A percentile compares a stretch with the other conserved stretches of the same genome.
Conservation (phyloP, 2,888 invertebrate genomes). For the Tipula helvola region DNA sequence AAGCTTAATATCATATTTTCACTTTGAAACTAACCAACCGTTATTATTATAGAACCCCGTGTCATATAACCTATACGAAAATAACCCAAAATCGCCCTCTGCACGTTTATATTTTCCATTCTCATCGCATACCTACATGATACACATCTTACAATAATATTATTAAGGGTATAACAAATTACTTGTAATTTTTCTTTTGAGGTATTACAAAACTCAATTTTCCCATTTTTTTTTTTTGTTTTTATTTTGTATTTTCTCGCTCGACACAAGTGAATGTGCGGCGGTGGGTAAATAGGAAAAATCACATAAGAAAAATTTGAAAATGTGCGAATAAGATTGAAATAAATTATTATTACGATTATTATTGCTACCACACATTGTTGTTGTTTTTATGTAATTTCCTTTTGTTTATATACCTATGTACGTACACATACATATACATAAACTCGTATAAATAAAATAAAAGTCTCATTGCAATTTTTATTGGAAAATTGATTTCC, state of each 20-base stretch:
- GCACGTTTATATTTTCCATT: not conserved
- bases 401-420: not conserved
- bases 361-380: slow-evolving; percentile 4
- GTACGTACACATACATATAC: not conserved
- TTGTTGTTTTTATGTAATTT: not conserved
- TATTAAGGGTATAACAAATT: slow-evolving; percentile 4
- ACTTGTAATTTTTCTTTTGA: not conserved
- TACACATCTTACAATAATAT: not conserved
- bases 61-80: not conserved
- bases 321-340: not conserved
- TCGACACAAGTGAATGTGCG: not conserved
- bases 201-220: slow-evolving; percentile 4
- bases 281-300: not conserved
- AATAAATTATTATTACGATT: not conserved
- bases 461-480: not conserved
- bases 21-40: not conserved
- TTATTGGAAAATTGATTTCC: not conserved
- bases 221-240: not conserved
- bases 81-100: not conserved
- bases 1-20: not conserved
- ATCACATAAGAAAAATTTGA: not conserved
- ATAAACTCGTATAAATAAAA: not conserved
- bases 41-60: not conserved
- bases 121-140: not conserved
- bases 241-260: not conserved